Base-by-base conservation (phyloP, 1,140 invertebrate genomes). In the Sinella curviseta region DNA sequence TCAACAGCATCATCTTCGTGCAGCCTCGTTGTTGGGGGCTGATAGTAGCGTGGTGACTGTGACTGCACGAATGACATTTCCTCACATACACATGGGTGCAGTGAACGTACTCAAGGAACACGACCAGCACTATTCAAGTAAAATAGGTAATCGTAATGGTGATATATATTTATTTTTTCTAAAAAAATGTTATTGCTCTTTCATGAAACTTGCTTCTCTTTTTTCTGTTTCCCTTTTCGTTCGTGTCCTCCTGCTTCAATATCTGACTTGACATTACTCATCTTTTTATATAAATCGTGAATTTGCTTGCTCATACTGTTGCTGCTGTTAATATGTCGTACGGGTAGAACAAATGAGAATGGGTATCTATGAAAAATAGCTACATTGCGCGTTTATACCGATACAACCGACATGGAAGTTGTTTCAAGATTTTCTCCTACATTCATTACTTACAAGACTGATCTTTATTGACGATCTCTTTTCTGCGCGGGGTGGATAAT, bases 181-280 rank as follows among this genome's bases (percentile, higher is more conserved):
- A n/a, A 65, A 65, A 65, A 65, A 65, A 14, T 65, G 57, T 65
- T 65, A 65, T 65, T 65, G 57, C 57, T 65, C 57, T 65, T 65
- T 16, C 57, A 65, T 65, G 57, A 8, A 65, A 65, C 57, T 65
- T 65, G 8, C 24, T 65, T 65, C 4, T 65, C 39, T 26, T 26
- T 26, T 65, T 65, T 33, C 31, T 65, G 65, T 33, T 31, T 70
- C 65, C 31, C 65, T 14, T 31, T 26, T 26, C n/a, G n/a, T 3
- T 60, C 55, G 3, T 24, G 12, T 14, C 55, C n/a, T 60, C 24
- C 31, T 70, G 3, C 31, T 33, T 33, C 65, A 70, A 70, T 70
- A 70, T 70, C 65, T 30, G n/a, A 70, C 65, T 33, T 14, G 3
- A 30, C 65, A 70, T 70, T 70, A 70, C 65, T 70, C 65, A 70